Base-by-base conservation (phyloP, 2,888 invertebrate species). In the Antitype chi region DNA sequence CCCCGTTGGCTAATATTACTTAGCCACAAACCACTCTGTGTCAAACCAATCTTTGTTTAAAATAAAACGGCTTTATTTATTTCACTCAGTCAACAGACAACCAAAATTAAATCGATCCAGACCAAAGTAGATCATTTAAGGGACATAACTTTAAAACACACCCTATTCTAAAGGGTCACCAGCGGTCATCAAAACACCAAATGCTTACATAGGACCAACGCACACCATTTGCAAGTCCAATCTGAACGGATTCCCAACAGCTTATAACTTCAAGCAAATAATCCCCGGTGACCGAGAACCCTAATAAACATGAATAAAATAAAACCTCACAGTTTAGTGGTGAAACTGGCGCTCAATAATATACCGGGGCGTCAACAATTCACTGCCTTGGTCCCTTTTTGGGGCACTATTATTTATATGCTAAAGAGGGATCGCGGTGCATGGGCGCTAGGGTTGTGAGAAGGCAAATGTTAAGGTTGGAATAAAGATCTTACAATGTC, bases 331-430 rank as follows among this genome's bases (percentile, higher is more conserved):
- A 83, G 81, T 85, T 87, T 87, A 87, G 88, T 69, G 85, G 88
- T 76, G 74, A 81, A 85, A 81, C 75, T 74, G 85, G 72, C 55
- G 78, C 82, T 87, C 86, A 88, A 88, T 87, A 87, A 87, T 89
- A 85, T 81, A 87, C 80, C 67, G 47, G 69, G 70, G 79, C 80
- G 84, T 81, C 87, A 82, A 88, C 80, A 81, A 87, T 86, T 86
- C 81, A 85, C 87, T 84, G 80, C 73, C 80, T 78, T 72, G 81
- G 88, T 86, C 89, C 90, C 89, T 90, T 91, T 90, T 89, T 85
- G 85, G 81, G 87, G 82, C 75, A 87, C 85, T 88, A 91, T 90
- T 91, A 91, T 92, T 91, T 91, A 90, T 90, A 90, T 91, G 91
- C 89, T 89, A 90, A 90, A 84, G 84, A 90, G 89, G 85, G 84